Evolutionary conservation across 2,797 vertebrate species (phyloP).

Genomic region (Macrochelys suwanniensis): DNA sequence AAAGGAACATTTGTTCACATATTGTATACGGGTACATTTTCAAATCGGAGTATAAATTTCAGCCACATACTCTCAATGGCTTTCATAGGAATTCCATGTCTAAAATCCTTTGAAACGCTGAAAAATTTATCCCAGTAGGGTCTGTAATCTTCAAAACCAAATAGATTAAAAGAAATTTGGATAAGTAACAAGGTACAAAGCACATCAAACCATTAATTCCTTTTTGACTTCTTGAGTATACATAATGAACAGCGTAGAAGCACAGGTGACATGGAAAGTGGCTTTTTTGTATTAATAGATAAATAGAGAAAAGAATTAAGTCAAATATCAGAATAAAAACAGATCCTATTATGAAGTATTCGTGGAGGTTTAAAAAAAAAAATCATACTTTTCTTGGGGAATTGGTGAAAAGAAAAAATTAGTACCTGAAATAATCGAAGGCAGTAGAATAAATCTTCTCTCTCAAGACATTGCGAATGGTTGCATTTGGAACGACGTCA

Average conservation of each 20-base stretch:
- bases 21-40: not conserved
- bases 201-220: not conserved
- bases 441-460: conserved; percentile 98
- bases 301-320: not conserved
- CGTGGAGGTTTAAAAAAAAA: not conserved
- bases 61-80: not conserved
- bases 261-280: not conserved
- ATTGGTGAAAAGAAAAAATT: not conserved
- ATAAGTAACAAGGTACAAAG: not conserved
- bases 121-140: not conserved
- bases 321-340: not conserved
- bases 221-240: not conserved
- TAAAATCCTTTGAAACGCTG: not conserved
- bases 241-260: not conserved
- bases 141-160: not conserved
- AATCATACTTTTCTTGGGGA: not conserved
- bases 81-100: not conserved
- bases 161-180: not conserved
- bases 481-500: conserved; percentile 95
- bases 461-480: conserved; percentile 93
- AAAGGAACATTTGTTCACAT: not conserved
- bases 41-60: not conserved
- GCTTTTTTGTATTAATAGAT: not conserved
- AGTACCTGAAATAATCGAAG: conserved; percentile 98
- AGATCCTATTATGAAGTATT: conserved; percentile 2